phyloP scores from a whole-genome alignment of 2,113 vertebrate species.

The Clarias batrachus region DNA sequence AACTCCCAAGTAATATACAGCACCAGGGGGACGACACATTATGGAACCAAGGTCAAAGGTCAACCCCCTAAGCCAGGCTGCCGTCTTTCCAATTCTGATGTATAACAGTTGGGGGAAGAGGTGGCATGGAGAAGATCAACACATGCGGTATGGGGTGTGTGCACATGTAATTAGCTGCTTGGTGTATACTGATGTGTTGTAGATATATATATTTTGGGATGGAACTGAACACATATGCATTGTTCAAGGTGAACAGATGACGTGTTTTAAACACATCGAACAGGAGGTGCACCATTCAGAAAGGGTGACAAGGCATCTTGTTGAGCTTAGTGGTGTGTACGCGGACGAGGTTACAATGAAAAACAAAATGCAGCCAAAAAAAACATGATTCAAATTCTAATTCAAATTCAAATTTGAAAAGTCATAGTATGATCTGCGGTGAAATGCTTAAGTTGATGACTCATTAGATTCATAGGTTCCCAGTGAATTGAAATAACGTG shows the following conservation, averaged over 20 bases:
- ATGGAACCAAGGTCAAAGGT: constrained; percentile 25
- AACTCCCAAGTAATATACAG: not conserved
- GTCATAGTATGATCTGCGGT: too few species aligned
- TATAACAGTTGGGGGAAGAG: constrained; percentile 5
- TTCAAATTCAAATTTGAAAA: too few species aligned
- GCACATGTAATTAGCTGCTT: not conserved
- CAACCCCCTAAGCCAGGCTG: constrained; percentile 15
- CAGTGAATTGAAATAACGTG: not conserved
- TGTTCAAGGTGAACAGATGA: not conserved
- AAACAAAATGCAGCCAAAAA: not conserved
- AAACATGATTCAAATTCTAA: too few species aligned
- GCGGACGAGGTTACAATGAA: not conserved
- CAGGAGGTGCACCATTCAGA: not conserved
- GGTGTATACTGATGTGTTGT: not conserved
- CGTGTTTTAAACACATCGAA: not conserved
- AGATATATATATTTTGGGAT: not conserved
- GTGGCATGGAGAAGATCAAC: not conserved
- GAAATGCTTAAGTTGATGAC: not conserved
- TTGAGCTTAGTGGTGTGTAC: not conserved
- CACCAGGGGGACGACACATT: constrained; percentile 16
- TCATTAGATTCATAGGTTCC: not conserved
- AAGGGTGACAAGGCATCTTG: not conserved
- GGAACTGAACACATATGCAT: not conserved
- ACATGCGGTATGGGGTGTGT: not conserved
- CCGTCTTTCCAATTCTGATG: constrained; percentile 14